Percentiles rank a stretch among this genome's conserved stretches.
Conservation (phyloP, 1,140 invertebrate species). For the Sitobion miscanthi region DNA sequence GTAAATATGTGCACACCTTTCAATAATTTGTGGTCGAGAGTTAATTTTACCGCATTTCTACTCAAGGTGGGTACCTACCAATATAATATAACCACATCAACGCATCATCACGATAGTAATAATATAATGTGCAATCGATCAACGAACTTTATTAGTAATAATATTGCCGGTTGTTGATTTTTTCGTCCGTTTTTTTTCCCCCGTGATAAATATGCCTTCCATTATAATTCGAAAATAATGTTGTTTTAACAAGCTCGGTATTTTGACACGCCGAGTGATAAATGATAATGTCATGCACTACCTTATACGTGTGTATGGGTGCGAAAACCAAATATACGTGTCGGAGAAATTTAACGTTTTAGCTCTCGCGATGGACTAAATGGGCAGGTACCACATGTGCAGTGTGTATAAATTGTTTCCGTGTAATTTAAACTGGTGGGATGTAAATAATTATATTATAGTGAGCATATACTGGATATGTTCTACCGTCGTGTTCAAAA, state of each 20-base stretch:
- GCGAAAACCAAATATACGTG: constrained; percentile 29
- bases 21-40: not conserved
- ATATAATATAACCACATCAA: not conserved
- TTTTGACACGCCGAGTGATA: constrained; percentile 48
- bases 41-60: not conserved
- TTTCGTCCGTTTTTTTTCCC: constrained; percentile 2
- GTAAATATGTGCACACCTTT: not conserved
- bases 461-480: no score
- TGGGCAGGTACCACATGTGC: not conserved
- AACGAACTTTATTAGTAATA: not conserved
- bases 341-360: constrained; percentile 35
- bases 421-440: constrained; percentile 28
- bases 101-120: not conserved
- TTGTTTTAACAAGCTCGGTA: constrained; percentile 52
- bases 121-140: constrained; percentile 35
- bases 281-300: constrained; percentile 46
- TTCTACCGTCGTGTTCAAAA: not conserved
- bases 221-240: constrained; percentile 47
- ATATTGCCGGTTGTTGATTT: constrained; percentile 7
- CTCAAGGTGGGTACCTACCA: not conserved
- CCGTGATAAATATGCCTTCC: not conserved
- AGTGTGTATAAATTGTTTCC: not conserved
- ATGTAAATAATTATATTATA: not conserved
- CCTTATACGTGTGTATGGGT: constrained; percentile 6
- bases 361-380: not conserved